Evolutionary conservation across 2,888 invertebrate species (phyloP).

Genomic region (Epinotia nisella): DNA sequence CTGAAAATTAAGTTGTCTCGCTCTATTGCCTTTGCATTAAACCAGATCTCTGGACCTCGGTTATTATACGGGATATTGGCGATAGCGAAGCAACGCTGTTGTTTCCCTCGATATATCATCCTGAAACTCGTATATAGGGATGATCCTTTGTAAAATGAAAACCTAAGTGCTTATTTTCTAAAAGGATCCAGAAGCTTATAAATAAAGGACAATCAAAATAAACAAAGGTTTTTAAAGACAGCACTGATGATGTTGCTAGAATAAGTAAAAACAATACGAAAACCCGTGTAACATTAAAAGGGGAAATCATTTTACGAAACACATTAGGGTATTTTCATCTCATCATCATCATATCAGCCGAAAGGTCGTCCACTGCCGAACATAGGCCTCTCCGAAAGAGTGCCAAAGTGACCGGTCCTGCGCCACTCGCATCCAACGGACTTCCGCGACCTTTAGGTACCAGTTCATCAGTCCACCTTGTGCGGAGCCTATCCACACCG

Average conservation of each 20-base stretch:
- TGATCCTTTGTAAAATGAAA: not conserved
- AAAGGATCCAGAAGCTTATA: no score
- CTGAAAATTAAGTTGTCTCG: conserved; percentile 81
- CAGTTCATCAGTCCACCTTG: no score
- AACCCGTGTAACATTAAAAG: not conserved
- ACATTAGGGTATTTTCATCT: no score
- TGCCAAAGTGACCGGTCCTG: no score
- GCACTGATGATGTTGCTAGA: not conserved
- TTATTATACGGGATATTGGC: conserved; percentile 20
- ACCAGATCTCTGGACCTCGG: conserved; percentile 51
- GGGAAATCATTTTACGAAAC: not conserved
- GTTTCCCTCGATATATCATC: not conserved
- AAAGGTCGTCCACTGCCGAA: no score
- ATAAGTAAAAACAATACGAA: not conserved
- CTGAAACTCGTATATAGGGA: not conserved
- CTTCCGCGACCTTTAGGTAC: no score
- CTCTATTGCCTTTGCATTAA: conserved; percentile 81
- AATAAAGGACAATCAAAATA: not conserved
- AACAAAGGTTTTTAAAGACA: not conserved
- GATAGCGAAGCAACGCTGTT: conserved; percentile 19
- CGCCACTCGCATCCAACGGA: no score
- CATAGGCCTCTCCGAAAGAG: no score
- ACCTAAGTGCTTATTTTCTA: not conserved
- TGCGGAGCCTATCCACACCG: no score
- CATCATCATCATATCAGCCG: no score